phyloP scores from a whole-genome alignment of 2,888 invertebrate species.

The Coenonympha arcania region DNA sequence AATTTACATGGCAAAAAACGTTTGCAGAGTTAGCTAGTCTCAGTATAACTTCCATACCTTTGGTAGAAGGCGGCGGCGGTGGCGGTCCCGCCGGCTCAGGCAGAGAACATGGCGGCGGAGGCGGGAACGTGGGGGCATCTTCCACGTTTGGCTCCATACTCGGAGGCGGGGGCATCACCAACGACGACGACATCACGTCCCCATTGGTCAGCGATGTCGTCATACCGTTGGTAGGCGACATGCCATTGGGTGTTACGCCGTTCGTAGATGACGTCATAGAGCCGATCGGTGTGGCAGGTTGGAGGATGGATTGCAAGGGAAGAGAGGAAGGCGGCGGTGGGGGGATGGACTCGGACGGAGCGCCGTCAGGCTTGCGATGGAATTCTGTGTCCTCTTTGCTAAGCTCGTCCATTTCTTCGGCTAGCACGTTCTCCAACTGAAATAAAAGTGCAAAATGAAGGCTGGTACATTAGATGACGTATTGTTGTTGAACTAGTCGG shows the following conservation, averaged over 20 bases:
- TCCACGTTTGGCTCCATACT: slow-evolving; percentile 34
- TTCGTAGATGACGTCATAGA: slow-evolving; percentile 40
- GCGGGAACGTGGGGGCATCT: slow-evolving; percentile 46
- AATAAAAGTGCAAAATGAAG: slow-evolving; percentile 8
- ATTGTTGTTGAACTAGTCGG: too few relatives aligned
- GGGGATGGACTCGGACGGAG: slow-evolving; percentile 59
- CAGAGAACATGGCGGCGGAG: slow-evolving; percentile 74
- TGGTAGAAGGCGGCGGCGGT: slow-evolving; percentile 75
- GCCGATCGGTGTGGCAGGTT: slow-evolving; percentile 38
- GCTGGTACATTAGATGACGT: background rate
- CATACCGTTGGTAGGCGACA: slow-evolving; percentile 30
- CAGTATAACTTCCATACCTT: slow-evolving; percentile 38
- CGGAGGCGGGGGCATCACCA: slow-evolving; percentile 53
- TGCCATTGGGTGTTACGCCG: slow-evolving; percentile 31
- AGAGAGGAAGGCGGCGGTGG: slow-evolving; percentile 54
- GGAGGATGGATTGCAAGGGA: slow-evolving; percentile 44
- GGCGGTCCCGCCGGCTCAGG: slow-evolving; percentile 86
- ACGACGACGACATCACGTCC: slow-evolving; percentile 39
- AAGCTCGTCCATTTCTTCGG: slow-evolving; percentile 61
- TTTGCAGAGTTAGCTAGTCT: background rate
- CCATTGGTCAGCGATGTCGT: slow-evolving; percentile 29
- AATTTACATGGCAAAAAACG: background rate
- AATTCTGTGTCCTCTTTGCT: slow-evolving; percentile 55
- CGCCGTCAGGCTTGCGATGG: slow-evolving; percentile 64
- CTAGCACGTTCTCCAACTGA: slow-evolving; percentile 64